phyloP scores from a whole-genome alignment of 2,888 invertebrate species.

The Lasioglossum villosulum region DNA sequence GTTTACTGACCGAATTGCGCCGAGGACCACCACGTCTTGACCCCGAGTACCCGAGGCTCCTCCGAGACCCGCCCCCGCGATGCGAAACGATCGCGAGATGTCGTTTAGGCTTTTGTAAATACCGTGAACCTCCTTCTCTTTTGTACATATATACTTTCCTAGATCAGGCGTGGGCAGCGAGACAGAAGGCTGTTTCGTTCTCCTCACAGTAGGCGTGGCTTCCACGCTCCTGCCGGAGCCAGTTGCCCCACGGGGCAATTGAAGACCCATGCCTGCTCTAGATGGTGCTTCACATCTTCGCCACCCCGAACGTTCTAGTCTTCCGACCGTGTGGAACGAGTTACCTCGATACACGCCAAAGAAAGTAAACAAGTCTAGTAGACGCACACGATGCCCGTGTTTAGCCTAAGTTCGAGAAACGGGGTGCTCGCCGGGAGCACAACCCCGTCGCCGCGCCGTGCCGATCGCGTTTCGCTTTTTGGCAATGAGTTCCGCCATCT shows the following conservation, averaged over 20 bases:
- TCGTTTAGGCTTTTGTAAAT: slow-evolving; percentile 4
- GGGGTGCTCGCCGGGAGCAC: not conserved
- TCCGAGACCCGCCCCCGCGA: not conserved
- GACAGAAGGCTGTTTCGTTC: not conserved
- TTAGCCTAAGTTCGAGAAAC: slow-evolving; percentile 10
- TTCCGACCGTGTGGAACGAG: slow-evolving; percentile 18
- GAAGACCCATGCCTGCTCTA: not conserved
- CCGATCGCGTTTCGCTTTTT: not conserved
- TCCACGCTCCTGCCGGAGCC: not conserved
- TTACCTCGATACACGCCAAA: slow-evolving; percentile 55
- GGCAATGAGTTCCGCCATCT: slow-evolving; percentile 55
- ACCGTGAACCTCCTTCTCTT: not conserved
- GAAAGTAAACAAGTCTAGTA: slow-evolving; percentile 20
- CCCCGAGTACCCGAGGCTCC: not conserved
- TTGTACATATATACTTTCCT: not conserved
- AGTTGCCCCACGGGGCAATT: not conserved
- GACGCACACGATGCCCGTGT: not conserved
- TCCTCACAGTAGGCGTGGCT: not conserved
- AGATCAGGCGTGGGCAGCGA: not conserved
- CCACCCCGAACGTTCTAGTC: slow-evolving; percentile 29
- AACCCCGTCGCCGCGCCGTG: not conserved
- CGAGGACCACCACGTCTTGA: slow-evolving; percentile 18
- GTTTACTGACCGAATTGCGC: slow-evolving; percentile 52
- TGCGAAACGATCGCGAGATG: not conserved
- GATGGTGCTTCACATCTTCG: not conserved